Evolutionary conservation across 1,140 invertebrate species (phyloP).

Genomic region (Drosophila arawakana): DNA sequence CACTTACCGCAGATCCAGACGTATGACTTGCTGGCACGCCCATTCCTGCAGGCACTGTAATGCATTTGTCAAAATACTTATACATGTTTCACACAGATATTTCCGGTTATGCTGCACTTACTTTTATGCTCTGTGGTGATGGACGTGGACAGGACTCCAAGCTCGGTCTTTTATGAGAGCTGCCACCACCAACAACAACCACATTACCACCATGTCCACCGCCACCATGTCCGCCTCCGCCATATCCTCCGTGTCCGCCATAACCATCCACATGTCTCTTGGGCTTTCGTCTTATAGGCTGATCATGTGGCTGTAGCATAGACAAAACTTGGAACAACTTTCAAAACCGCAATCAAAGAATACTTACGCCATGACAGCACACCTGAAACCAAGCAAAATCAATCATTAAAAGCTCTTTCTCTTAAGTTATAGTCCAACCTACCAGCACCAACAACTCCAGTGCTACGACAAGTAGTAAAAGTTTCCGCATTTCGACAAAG

Average conservation of each 20-base stretch:
- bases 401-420: neutral
- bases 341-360: neutral
- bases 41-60: slow-evolving; percentile 69
- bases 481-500: slow-evolving; percentile 19
- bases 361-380: slow-evolving; percentile 46
- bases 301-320: neutral
- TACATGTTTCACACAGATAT: neutral
- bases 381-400: slow-evolving; percentile 19
- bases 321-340: neutral
- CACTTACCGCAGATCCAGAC: slow-evolving; percentile 75
- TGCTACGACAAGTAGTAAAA: slow-evolving; percentile 12
- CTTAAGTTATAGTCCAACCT: neutral
- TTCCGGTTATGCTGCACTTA: slow-evolving; percentile 42
- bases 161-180: neutral
- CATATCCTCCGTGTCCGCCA: neutral
- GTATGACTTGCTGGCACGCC: slow-evolving; percentile 73
- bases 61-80: slow-evolving; percentile 6
- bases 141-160: slow-evolving; percentile 49
- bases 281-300: neutral
- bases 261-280: neutral
- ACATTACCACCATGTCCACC: slow-evolving; percentile 1
- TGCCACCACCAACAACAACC: neutral
- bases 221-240: neutral
- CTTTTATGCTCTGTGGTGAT: slow-evolving; percentile 49
- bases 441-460: slow-evolving; percentile 32